Percentiles rank a stretch among this genome's conserved stretches.
Evolutionary conservation across 1,140 invertebrate species (phyloP).

Genomic region (Ceratoteleas bidentatus): DNA sequence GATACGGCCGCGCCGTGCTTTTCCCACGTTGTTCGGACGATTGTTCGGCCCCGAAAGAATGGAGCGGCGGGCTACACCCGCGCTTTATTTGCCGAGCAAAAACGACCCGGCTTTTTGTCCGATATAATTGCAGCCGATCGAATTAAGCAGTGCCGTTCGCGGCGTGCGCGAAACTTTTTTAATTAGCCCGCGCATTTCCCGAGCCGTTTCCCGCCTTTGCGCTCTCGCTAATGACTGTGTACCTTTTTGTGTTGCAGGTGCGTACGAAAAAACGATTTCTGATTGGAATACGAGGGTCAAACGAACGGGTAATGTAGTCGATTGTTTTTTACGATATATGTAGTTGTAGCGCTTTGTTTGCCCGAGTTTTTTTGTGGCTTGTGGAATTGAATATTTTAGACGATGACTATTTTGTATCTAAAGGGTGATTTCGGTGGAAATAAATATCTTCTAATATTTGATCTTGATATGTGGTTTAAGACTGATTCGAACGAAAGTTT

Average conservation of each 20-base stretch:
- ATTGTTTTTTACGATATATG: background rate
- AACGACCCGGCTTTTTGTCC: slow-evolving; percentile 45
- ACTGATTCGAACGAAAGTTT: too few species aligned
- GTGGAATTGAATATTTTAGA: too few species aligned
- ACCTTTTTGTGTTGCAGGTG: slow-evolving; percentile 49
- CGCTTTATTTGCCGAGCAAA: slow-evolving; percentile 50
- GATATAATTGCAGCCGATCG: slow-evolving; percentile 45
- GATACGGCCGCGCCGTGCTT: slow-evolving; percentile 65
- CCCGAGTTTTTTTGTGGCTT: too few species aligned
- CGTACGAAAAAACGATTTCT: slow-evolving; percentile 20
- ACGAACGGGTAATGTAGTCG: slow-evolving; percentile 23
- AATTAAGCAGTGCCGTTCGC: slow-evolving; percentile 52
- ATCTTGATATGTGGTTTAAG: too few species aligned
- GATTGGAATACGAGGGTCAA: slow-evolving; percentile 4
- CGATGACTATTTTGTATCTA: too few species aligned
- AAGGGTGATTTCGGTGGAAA: too few species aligned
- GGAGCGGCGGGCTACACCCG: slow-evolving; percentile 38
- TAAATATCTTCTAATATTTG: too few species aligned
- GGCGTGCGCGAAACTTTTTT: slow-evolving; percentile 48
- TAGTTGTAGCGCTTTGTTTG: too few species aligned
- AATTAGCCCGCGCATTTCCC: slow-evolving; percentile 35
- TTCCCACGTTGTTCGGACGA: slow-evolving; percentile 76
- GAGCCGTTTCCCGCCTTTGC: background rate
- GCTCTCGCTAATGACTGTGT: slow-evolving; percentile 33
- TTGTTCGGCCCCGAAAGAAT: slow-evolving; percentile 60